Conservation (phyloP, 2,888 invertebrate genomes). For the Polylopha cassiicola region DNA sequence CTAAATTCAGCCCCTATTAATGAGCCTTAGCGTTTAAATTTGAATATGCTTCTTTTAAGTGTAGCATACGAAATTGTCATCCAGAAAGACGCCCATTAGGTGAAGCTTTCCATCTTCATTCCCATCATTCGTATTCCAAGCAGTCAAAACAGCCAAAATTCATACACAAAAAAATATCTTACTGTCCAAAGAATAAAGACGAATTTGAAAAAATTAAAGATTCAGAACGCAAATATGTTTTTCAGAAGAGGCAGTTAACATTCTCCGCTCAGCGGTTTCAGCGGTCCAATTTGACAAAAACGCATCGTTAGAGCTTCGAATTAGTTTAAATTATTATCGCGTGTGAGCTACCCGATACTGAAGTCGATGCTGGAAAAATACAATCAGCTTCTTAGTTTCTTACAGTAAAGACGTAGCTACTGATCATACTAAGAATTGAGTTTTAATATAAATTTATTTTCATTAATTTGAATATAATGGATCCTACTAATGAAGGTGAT, state of each 20-base stretch:
- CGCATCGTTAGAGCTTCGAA: conserved; percentile 62
- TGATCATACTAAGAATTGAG: not conserved
- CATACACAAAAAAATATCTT: conserved; percentile 37
- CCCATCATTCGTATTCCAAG: conserved; percentile 49
- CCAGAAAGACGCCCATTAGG: conserved; percentile 73
- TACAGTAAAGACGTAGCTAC: conserved; percentile 31
- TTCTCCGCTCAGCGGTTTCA: conserved; percentile 59
- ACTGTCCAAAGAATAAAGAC: conserved; percentile 26
- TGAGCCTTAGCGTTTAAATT: conserved; percentile 23
- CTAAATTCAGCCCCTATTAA: conserved; percentile 30
- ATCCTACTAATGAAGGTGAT: conserved; percentile 25
- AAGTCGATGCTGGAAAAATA: conserved; percentile 24
- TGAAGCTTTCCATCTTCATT: conserved; percentile 70
- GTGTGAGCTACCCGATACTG: conserved; percentile 35
- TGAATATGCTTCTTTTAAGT: conserved; percentile 29
- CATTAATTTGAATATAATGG: too few species aligned
- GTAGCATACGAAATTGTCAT: conserved; percentile 62
- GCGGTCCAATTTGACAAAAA: conserved; percentile 71
- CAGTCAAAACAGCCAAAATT: conserved; percentile 29
- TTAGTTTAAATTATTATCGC: conserved; percentile 60
- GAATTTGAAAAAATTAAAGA: conserved; percentile 13
- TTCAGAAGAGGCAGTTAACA: conserved; percentile 66
- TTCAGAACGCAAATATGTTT: conserved; percentile 46
- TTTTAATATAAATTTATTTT: too few species aligned
- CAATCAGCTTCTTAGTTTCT: conserved; percentile 26